Percentiles rank a stretch among this genome's conserved stretches.
These are phyloP conservation scores for Anagyrus pseudococci DNA, from an alignment of 2,888 invertebrate genomes.

Conservation along the genomic window DNA sequence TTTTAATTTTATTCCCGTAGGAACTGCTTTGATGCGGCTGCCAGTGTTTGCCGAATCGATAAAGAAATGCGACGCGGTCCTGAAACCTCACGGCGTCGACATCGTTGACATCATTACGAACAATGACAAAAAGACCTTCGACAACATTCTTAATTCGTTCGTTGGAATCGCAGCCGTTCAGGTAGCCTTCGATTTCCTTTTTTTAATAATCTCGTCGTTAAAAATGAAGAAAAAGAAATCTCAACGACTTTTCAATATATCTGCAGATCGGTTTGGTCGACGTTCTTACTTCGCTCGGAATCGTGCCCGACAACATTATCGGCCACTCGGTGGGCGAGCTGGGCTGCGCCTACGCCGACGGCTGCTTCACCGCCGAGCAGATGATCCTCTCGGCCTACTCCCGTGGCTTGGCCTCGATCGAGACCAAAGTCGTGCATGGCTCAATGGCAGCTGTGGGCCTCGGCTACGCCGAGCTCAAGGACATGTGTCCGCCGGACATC, in stretches of 20 bases:
- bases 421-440: conserved; percentile 66
- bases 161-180: conserved; percentile 76
- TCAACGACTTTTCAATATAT: neutral
- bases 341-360: conserved; percentile 95
- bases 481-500: conserved; percentile 76
- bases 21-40: conserved; percentile 70
- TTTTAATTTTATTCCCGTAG: conserved; percentile 61
- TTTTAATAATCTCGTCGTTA: neutral
- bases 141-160: conserved; percentile 74
- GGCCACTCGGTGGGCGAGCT: conserved; percentile 96
- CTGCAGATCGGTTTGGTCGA: conserved; percentile 74
- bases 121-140: conserved; percentile 68
- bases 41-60: conserved; percentile 73
- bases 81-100: conserved; percentile 70
- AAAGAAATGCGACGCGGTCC: conserved; percentile 64
- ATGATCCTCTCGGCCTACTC: conserved; percentile 54
- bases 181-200: conserved; percentile 53
- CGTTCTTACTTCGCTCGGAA: conserved; percentile 66
- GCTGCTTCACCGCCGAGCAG: conserved; percentile 73
- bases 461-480: conserved; percentile 68
- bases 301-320: conserved; percentile 75
- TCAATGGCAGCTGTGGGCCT: conserved; percentile 90
- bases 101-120: conserved; percentile 69
- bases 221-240: neutral
- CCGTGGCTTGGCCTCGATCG: conserved; percentile 52